Evolutionary conservation across 30 jellyfish, hydroid and myxozoan genomes (phyloP), one percentile per base, ranked within the genome.

Genomic region (Mastigias papua): DNA sequence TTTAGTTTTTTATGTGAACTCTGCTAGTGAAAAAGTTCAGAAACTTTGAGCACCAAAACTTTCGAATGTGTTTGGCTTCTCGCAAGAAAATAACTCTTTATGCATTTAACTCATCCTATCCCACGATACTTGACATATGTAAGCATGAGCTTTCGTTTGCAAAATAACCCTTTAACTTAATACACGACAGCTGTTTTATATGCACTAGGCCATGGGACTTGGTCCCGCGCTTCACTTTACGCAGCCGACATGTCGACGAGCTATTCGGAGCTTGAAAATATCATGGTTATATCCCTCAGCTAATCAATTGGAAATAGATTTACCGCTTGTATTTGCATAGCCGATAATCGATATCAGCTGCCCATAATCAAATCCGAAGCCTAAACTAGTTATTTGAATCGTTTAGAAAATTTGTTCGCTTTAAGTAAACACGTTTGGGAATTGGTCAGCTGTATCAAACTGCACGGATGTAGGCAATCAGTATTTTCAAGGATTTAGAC

Each of bases 271-370:
- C 54, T 42, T 42, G 13, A 42, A 42, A 4, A 42, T 42, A 42
- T 42, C 54, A 42, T 42, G 54, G 13, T 81, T 80, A 78, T 46
- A 50, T 65, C 90, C 48, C 37, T 80, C 75, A 80, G 32, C 73
- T 62, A 80, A 80, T 80, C 81, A 66, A 80, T 65, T 27, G 48
- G 70, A 48, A 80, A 80, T 60, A 46, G 90, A 64, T 60, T 80
- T 66, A 35, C 74, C 73, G 48, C 34, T 60, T 26, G 21, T 84
- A 23, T 84, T 84, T 84, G 93, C 86, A 21, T 84, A 69, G 78
- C 23, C 62, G 79, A 84, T 84, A 84, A 84, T 84, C 86, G 66
- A 84, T 71, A 46, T 84, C 93, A 84, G 93, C 93, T 84, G 93
- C 81, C 34, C 46, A 37, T 84, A 46, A 84, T 84, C 63, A 69